Conservation (phyloP, 2,113 vertebrate species). For the Manacus vitellinus region DNA sequence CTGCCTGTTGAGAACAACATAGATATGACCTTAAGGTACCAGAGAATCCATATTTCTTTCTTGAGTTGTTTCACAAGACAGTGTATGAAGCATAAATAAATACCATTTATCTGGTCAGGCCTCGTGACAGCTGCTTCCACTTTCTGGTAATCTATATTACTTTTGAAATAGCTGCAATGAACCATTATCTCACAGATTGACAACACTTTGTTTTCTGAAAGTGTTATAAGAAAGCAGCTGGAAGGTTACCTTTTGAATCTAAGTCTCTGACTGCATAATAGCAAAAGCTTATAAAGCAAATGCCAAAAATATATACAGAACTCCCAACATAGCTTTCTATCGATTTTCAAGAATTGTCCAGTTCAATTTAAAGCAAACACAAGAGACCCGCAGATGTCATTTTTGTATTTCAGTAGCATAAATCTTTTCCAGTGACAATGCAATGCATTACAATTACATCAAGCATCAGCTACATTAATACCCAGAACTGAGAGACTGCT, state of each 20-base stretch:
- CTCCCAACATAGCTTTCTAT: not conserved
- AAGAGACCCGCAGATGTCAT: not conserved
- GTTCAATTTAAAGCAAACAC: slow-evolving; percentile 17
- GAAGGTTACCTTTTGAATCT: not conserved
- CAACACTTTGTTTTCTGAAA: slow-evolving; percentile 33
- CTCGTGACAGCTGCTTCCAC: slow-evolving; percentile 22
- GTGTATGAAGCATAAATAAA: slow-evolving; percentile 14
- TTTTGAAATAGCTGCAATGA: slow-evolving; percentile 32
- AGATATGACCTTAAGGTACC: not conserved
- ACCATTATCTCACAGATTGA: slow-evolving; percentile 9
- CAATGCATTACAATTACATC: not conserved
- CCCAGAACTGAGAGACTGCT: not conserved
- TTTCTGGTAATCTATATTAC: slow-evolving; percentile 24
- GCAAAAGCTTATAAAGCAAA: slow-evolving; percentile 20
- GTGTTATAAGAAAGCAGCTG: not conserved
- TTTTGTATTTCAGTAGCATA: not conserved
- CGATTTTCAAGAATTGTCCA: not conserved
- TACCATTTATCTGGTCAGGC: slow-evolving; percentile 5
- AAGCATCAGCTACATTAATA: not conserved
- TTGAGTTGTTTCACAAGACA: not conserved
- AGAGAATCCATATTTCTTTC: not conserved
- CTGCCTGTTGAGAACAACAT: not conserved
- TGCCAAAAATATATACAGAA: slow-evolving; percentile 32
- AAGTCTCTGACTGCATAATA: not conserved
- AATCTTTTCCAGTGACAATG: not conserved